These are phyloP conservation scores for Phrynocephalus guinanensis DNA, from an alignment of 2,797 vertebrate species.

Conservation along the genomic window DNA sequence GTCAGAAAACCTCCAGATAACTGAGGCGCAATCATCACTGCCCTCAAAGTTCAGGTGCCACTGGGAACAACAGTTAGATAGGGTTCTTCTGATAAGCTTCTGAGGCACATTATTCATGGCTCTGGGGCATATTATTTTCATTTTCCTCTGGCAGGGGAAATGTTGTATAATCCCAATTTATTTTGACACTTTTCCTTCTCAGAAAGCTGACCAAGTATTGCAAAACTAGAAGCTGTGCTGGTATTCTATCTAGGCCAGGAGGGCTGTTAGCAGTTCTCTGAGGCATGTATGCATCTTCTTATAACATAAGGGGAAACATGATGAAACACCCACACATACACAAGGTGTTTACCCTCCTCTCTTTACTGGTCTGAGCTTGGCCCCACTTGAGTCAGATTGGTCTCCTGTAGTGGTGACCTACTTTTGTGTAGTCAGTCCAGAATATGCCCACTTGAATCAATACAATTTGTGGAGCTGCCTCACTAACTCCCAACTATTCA, in stretches of 20 bases:
- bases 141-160: not conserved
- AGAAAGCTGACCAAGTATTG: not conserved
- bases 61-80: not conserved
- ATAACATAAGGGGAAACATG: not conserved
- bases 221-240: not conserved
- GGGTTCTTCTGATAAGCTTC: not conserved
- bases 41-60: not conserved
- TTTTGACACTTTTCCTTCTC: not conserved
- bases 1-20: not conserved
- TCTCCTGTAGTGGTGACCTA: no score
- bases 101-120: not conserved
- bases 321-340: not conserved
- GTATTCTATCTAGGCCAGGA: not conserved
- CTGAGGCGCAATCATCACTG: not conserved
- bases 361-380: not conserved
- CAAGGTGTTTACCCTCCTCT: not conserved
- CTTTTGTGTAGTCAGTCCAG: no score
- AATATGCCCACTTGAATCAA: no score
- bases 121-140: not conserved
- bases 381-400: not conserved
- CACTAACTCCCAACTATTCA: no score
- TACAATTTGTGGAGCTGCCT: no score
- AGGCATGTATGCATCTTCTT: not conserved
- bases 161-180: not conserved
- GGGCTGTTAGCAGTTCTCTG: not conserved